Evolutionary conservation across 35 echinoderm and acorn worm species (phyloP), one percentile per base, ranked within the genome.

Genomic region (Ptychodera flava): DNA sequence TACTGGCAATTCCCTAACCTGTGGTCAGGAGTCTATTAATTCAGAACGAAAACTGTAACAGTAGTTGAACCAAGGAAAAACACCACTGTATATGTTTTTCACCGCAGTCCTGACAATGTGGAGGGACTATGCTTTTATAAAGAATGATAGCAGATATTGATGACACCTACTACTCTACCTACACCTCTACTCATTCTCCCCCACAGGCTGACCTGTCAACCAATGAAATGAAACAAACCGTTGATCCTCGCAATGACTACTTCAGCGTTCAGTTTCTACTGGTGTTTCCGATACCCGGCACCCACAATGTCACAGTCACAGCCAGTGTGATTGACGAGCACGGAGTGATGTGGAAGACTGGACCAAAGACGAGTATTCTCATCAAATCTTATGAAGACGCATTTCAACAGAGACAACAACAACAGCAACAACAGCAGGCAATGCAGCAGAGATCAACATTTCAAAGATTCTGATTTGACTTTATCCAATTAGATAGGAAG

Each of bases 181-280:
- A n/a, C n/a, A n/a, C n/a, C n/a, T n/a, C n/a, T n/a, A n/a, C n/a
- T n/a, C n/a, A n/a, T n/a, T n/a, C n/a, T n/a, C n/a, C n/a, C n/a
- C n/a, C n/a, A n/a, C n/a, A n/a, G n/a, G 37, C 33, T 15, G 82
- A 83, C 33, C 10, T 35, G 37, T 36, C 82, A 37, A 30, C 82
- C 16, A 83, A 83, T 83, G 82, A 83, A 2, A 28, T 83, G 82
- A 33, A 36, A 10, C 33, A 83, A 30, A 83, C 34, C 37, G 88
- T 94, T 2, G 85, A 85, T 30, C 96, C 96, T 27, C 96, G 92
- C 86, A 93, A 99, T 81, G 96, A 99, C 86, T 99, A 94, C 90
- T 99, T 99, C 76, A 99, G 96, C 80, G 85, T 87, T 1, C 96
- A 99, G 64, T 89, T 99, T 79, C 90, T 99, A 31, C 82, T 99